Base-by-base conservation (phyloP, 2,888 invertebrate species). In the Tiphia femorata region DNA sequence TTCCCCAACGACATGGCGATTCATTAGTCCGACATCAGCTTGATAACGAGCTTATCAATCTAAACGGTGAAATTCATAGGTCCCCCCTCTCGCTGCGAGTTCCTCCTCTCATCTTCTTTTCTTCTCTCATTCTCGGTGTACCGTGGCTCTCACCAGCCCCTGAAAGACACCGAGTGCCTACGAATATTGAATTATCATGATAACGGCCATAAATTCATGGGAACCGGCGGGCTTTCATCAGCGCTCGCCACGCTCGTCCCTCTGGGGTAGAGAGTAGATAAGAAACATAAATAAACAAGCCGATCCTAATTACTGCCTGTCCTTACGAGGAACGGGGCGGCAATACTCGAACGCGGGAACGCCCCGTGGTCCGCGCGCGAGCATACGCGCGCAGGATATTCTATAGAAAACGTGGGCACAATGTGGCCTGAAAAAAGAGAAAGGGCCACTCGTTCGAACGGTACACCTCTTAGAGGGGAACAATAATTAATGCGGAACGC, bases 121-220 rank as follows among this genome's bases (percentile, higher is more conserved):
- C n/a, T n/a, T n/a, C n/a, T n/a, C n/a, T n/a, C n/a, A n/a, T n/a
- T n/a, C n/a, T n/a, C n/a, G n/a, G n/a, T n/a, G n/a, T n/a, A n/a
- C n/a, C n/a, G n/a, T n/a, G n/a, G n/a, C n/a, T n/a, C n/a, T n/a
- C n/a, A n/a, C n/a, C n/a, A n/a, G n/a, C n/a, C n/a, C n/a, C n/a
- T n/a, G n/a, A n/a, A n/a, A n/a, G n/a, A n/a, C n/a, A n/a, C n/a
- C 33, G 19, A 7, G 14, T 42, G 46, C 53, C 52, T 30, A 17
- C 44, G 30, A 27, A 50, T 53, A 53, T 49, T 53, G 57, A 62
- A 61, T 62, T 62, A 62, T 62, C 50, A 33, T 40, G 50, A 49
- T 16, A 50, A 38, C 42, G 42, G 58, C 35, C 40, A 49, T 63
- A 62, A n/a, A 62, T 33, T 62, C 54, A 62, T 19, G 14, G n/a